Evolutionary conservation across 1,140 invertebrate species (phyloP).

Genomic region (Drosophila baimaii): DNA sequence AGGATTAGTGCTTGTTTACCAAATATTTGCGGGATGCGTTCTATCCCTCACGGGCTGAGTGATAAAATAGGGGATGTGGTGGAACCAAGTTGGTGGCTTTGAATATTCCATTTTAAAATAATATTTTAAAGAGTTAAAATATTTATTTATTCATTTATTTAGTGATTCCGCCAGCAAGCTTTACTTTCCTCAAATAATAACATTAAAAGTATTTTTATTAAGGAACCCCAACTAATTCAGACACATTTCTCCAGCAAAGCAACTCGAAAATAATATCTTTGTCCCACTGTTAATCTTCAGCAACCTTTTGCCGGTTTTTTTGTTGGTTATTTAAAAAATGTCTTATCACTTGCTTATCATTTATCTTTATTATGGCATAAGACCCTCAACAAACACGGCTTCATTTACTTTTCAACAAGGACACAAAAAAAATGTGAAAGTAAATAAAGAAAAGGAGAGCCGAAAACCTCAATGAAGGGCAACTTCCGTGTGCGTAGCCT

Average conservation of each 20-base stretch:
- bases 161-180: no score
- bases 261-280: not conserved
- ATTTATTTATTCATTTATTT: not conserved
- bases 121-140: not conserved
- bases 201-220: no score
- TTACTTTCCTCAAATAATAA: no score
- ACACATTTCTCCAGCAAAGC: not conserved
- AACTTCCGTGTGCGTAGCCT: slow-evolving; percentile 75
- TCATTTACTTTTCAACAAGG: slow-evolving; percentile 77
- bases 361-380: slow-evolving; percentile 81
- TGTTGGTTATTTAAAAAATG: slow-evolving; percentile 61
- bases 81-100: not conserved
- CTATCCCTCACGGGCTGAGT: slow-evolving; percentile 1
- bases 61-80: slow-evolving; percentile 2
- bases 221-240: no score
- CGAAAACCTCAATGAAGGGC: slow-evolving; percentile 72
- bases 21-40: slow-evolving; percentile 45
- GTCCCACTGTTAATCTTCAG: slow-evolving; percentile 22
- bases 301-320: slow-evolving; percentile 43
- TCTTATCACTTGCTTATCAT: slow-evolving; percentile 82
- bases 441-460: slow-evolving; percentile 38
- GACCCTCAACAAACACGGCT: slow-evolving; percentile 78
- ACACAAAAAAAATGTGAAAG: slow-evolving; percentile 37
- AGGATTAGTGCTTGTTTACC: slow-evolving; percentile 58
- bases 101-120: not conserved